Percentiles rank a stretch among this genome's conserved stretches.
These are phyloP conservation scores for Ciconia stormi DNA, from an alignment of 2,113 vertebrate genomes.

Conservation along the genomic window DNA sequence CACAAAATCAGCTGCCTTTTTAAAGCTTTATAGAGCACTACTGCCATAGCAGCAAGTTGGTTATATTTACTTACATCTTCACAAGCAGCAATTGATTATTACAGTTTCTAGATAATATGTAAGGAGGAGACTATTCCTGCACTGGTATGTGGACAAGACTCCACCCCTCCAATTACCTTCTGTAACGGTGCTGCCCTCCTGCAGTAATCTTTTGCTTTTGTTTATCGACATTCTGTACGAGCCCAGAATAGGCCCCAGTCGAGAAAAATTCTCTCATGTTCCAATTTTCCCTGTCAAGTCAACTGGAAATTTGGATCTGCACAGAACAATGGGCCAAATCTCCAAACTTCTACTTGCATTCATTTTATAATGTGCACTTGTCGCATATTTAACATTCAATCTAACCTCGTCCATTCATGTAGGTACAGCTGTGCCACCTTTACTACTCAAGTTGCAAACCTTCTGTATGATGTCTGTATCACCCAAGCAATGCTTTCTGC, in stretches of 20 bases:
- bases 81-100: not conserved
- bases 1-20: not conserved
- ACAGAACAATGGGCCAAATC: not conserved
- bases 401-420: not conserved
- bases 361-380: not conserved
- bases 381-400: not conserved
- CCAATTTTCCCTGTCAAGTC: not conserved
- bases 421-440: not conserved
- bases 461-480: not conserved
- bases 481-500: not conserved
- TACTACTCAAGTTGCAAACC: not conserved
- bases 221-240: not conserved
- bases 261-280: not conserved
- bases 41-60: not conserved
- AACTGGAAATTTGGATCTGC: not conserved
- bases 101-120: not conserved
- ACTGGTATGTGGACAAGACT: not conserved
- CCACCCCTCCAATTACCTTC: not conserved
- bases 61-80: not conserved
- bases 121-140: not conserved
- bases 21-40: not conserved
- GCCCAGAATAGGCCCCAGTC: not conserved
- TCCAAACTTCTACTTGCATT: not conserved
- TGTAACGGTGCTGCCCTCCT: not conserved
- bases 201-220: not conserved